These are phyloP conservation scores for Hecatera dysodea DNA, from an alignment of 2,888 invertebrate genomes.

Conservation along the genomic window DNA sequence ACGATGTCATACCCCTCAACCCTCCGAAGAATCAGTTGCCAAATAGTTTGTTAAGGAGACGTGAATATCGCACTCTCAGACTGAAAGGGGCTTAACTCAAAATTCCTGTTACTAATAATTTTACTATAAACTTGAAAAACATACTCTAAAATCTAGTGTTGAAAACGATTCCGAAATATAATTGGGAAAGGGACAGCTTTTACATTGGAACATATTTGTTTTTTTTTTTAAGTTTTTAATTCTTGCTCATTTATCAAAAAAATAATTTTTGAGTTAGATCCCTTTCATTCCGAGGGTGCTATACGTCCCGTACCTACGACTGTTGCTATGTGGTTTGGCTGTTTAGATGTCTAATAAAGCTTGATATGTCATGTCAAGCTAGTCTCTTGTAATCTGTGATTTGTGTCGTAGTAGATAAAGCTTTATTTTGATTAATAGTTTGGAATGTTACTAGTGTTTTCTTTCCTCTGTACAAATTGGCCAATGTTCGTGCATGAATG, in stretches of 20 bases:
- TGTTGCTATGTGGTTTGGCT: background rate
- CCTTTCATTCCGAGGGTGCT: too few species aligned
- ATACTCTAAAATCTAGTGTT: too few species aligned
- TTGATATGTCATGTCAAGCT: background rate
- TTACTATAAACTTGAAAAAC: too few species aligned
- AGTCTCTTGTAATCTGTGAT: background rate
- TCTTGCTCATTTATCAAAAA: too few species aligned
- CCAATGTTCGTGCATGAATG: too few species aligned
- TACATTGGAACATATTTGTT: too few species aligned
- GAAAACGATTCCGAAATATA: too few species aligned
- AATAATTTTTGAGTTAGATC: too few species aligned
- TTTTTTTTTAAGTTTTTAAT: too few species aligned
- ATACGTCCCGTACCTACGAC: background rate
- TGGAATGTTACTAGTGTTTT: background rate
- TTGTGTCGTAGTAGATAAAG: background rate
- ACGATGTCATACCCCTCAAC: slow-evolving; percentile 80
- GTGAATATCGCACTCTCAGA: background rate
- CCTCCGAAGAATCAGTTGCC: slow-evolving; percentile 75
- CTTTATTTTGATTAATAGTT: slow-evolving; percentile 8
- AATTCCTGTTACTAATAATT: too few species aligned
- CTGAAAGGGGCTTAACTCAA: too few species aligned
- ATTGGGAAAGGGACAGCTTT: too few species aligned
- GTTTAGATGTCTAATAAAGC: background rate
- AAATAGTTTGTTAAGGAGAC: slow-evolving; percentile 29
- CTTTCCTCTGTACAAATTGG: background rate